Evolutionary conservation across 1,140 invertebrate genomes (phyloP), one percentile per base, ranked within the genome.

Genomic region (Drosophila kanapiae): DNA sequence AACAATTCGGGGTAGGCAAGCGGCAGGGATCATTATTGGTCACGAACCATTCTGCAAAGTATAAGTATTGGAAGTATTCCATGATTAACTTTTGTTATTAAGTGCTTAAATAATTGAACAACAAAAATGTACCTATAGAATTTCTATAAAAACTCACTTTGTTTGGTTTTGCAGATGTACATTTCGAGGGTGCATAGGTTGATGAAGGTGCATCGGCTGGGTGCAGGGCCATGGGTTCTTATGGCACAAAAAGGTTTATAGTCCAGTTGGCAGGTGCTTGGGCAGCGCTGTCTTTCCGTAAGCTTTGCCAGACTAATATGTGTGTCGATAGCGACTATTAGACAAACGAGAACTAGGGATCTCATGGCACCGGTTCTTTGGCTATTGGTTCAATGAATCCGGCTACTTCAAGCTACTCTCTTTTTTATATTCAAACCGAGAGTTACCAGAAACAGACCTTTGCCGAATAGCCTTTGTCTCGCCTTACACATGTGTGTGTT

Each of bases 221-320:
- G 47, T 7, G 2, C 14, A 8, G n/a, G 0, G 0, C 14, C 45
- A 9, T 18, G 18, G 4, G 8, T 40, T 40, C 14, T 58, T 4
- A 3, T 16, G n/a, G 8, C 72, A 43, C 78, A 81, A 0, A 77
- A 7, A 1, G 79, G 78, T 0, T 1, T 14, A 11, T 45, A 18
- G 2, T 16, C 6, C 7, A 37, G 10, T 1, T 10, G 2, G 33
- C 79, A 82, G 1, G 0, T 13, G 0, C 5, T 10, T 3, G 61
- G 62, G n/a, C 74, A 65, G 1, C 13, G 0, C 5, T 8, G 0
- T 3, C 0, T 0, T 0, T 0, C 18, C 0, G 6, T 0, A 23
- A 27, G 0, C 2, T 23, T 16, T 14, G 11, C 14, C 14, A 14
- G 43, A 9, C 38, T 33, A 8, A 63, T 6, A 4, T 35, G 7